A percentile compares a stretch with the other conserved stretches of the same genome.
phyloP scores from a whole-genome alignment of 2,113 vertebrate genomes.

The Seriola rivoliana region DNA sequence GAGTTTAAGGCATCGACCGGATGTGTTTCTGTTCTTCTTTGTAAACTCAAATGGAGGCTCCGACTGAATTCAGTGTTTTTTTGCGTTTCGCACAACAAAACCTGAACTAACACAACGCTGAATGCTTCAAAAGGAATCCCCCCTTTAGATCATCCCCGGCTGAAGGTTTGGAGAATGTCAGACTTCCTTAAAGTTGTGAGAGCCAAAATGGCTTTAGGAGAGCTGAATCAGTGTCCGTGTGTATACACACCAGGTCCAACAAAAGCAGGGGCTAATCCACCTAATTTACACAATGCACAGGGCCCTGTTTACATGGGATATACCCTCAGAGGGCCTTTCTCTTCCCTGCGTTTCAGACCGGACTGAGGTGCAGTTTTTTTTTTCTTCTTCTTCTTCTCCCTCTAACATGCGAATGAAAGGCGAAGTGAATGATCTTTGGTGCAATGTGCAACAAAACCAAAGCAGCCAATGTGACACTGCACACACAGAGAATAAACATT shows the following conservation, averaged over 20 bases:
- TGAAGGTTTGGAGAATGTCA: constrained; percentile 61
- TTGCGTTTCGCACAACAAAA: constrained; percentile 35
- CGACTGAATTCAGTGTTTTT: constrained; percentile 18
- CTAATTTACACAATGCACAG: constrained; percentile 82
- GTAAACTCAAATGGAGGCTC: neutral
- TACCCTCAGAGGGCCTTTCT: constrained; percentile 74
- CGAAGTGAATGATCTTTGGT: neutral
- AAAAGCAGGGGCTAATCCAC: constrained; percentile 84
- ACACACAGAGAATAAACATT: neutral
- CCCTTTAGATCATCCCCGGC: constrained; percentile 54
- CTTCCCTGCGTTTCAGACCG: constrained; percentile 39
- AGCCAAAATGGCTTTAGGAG: constrained; percentile 75
- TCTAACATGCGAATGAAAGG: neutral
- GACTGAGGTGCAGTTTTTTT: constrained; percentile 45
- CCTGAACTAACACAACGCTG: constrained; percentile 26
- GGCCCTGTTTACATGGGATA: constrained; percentile 83
- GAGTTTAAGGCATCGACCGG: neutral
- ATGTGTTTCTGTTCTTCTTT: constrained; percentile 16
- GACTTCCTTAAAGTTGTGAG: constrained; percentile 77
- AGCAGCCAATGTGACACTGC: neutral
- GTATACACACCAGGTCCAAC: constrained; percentile 76
- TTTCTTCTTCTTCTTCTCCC: neutral
- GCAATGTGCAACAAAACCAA: constrained; percentile 6
- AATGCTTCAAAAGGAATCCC: constrained; percentile 40
- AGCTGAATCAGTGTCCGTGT: constrained; percentile 79